Evolutionary conservation across 2,797 vertebrate species (phyloP), one percentile per base, ranked within the genome.

Genomic region (Percopsis omiscomaycus): DNA sequence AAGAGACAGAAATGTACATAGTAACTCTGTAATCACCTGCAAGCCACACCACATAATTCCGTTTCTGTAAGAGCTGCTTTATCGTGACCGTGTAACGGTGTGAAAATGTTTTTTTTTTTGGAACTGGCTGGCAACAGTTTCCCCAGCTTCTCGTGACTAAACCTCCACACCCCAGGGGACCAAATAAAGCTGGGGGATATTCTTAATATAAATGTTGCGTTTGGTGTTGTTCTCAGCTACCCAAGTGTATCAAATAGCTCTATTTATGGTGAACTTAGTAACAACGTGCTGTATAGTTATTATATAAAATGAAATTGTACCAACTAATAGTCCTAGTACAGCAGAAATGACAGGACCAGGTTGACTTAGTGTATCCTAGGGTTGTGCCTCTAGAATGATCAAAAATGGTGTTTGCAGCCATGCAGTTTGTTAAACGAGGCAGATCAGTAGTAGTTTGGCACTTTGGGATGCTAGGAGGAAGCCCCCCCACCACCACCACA

Each of bases 181-280:
- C 0, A 48, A 64, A 44, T 45, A 13, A 64, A 72, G 62, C 27
- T 61, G 2, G 5, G 58, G 22, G 50, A 60, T 61, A 55, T 16
- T 2, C 47, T 60, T 69, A 70, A 68, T 49, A 50, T 59, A 60
- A 52, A 57, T 51, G 22, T 51, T 4, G 6, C 30, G 4, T n/a
- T 16, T 62, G 75, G 3, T 60, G 14, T 67, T 16, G 49, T 63
- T 64, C 66, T 75, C 71, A 68, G 45, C 61, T 76, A 60, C 44
- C 49, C 3, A 32, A 32, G 30, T 37, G 52, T 12, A 68, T 57
- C 75, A 8, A 32, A 64, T 42, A 15, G 61, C 46, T 68, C 44
- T 49, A 37, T 37, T 71, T 60, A 73, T 64, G 62, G 12, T 59
- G 16, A 3, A 8, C 46, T 30, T 46, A 46, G 47, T 48, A 15